phyloP scores from a whole-genome alignment of 1,140 invertebrate species.

The Planococcus citri region DNA sequence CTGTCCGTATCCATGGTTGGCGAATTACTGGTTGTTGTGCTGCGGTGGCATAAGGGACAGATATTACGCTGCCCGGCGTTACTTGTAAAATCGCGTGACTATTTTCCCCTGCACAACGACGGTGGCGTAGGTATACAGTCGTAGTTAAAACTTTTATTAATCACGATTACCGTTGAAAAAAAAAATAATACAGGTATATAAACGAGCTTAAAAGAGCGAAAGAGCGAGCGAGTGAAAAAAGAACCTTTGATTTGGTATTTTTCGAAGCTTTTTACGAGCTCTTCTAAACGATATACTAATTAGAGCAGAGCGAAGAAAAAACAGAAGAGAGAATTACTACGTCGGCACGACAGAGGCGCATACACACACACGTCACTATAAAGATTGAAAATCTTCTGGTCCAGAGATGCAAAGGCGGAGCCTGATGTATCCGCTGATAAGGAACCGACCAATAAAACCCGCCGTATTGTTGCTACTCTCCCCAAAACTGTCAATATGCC shows the following conservation, averaged over 20 bases:
- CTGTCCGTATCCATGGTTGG: constrained; percentile 25
- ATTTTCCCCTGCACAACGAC: not conserved
- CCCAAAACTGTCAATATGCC: constrained; percentile 6
- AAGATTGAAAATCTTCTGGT: constrained; percentile 3
- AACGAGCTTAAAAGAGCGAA: no score
- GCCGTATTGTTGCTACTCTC: constrained; percentile 1
- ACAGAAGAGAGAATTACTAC: not conserved
- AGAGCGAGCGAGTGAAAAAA: no score
- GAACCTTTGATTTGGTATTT: not conserved
- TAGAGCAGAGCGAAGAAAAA: no score
- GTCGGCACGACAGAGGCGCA: not conserved
- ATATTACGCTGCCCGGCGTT: not conserved
- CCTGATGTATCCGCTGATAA: constrained; percentile 2
- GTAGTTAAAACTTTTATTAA: constrained; percentile 4
- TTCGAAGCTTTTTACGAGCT: not conserved
- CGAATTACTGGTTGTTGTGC: constrained; percentile 5
- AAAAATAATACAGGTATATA: no score
- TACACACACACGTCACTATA: not conserved
- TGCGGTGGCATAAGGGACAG: not conserved
- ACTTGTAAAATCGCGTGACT: not conserved
- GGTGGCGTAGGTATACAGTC: not conserved
- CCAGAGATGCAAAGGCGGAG: constrained; percentile 1
- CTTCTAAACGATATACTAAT: not conserved
- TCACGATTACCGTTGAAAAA: not conserved
- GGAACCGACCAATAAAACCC: not conserved